A percentile compares a stretch with the other conserved stretches of the same genome.
phyloP scores from a whole-genome alignment of 2,888 invertebrate genomes.

The Rotaria socialis region DNA sequence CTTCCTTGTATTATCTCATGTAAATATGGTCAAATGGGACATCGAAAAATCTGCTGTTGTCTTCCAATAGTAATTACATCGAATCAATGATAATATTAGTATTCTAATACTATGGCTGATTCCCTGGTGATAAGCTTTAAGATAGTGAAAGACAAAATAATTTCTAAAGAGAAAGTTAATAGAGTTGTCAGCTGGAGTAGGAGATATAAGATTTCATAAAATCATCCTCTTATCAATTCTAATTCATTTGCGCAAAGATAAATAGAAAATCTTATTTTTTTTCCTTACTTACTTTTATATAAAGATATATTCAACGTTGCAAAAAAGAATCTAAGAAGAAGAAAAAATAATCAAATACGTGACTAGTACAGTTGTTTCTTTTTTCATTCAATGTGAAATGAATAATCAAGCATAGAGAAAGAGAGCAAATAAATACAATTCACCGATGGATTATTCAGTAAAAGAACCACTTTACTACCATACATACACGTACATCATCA shows the following conservation, averaged over 20 bases:
- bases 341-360: background rate
- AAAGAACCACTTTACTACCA: constrained; percentile 13
- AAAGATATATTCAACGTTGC: background rate
- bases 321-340: background rate
- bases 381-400: constrained; percentile 8
- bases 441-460: background rate
- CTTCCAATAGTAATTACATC: background rate
- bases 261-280: background rate
- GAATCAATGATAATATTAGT: background rate
- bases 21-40: constrained; percentile 31
- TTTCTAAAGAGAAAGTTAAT: constrained; percentile 32
- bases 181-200: constrained; percentile 19
- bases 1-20: constrained; percentile 30
- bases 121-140: background rate
- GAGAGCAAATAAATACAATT: constrained; percentile 16
- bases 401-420: constrained; percentile 23
- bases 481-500: background rate
- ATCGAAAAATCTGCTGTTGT: background rate
- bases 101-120: background rate
- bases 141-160: background rate
- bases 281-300: background rate
- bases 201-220: background rate
- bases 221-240: constrained; percentile 18
- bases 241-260: background rate
- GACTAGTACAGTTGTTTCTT: background rate